Conservation (phyloP, 2,113 vertebrate genomes). For the Sprattus sprattus region DNA sequence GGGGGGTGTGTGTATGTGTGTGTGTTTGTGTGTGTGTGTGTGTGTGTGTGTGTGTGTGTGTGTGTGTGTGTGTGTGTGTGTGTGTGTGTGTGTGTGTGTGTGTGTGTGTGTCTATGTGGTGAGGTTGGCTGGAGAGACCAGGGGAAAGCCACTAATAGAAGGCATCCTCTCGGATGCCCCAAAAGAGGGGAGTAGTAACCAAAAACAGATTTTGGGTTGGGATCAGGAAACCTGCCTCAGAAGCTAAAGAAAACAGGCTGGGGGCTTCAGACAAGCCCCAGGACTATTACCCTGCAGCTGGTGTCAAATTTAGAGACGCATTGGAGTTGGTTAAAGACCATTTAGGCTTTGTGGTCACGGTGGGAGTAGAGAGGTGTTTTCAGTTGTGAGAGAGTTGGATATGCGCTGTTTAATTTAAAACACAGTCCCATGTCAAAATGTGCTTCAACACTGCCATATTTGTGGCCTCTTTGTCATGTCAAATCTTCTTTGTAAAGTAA, state of each 20-base stretch:
- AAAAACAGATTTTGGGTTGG: slow-evolving; percentile 41
- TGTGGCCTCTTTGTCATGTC: neutral
- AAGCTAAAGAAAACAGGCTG: slow-evolving; percentile 34
- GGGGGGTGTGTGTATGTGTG: neutral
- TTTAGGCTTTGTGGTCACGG: slow-evolving; percentile 27
- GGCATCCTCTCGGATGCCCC: slow-evolving; percentile 31
- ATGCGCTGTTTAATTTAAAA: neutral
- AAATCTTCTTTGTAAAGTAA: neutral
- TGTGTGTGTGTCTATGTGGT: neutral
- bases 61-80: neutral
- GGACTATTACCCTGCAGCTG: slow-evolving; percentile 17
- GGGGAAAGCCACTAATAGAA: slow-evolving; percentile 27
- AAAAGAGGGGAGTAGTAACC: slow-evolving; percentile 37
- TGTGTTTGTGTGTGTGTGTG: neutral
- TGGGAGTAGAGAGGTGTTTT: slow-evolving; percentile 11
- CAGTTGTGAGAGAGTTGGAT: neutral
- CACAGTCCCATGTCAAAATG: neutral
- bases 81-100: neutral
- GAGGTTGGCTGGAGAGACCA: neutral
- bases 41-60: neutral
- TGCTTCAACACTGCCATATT: neutral
- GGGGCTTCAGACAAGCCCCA: slow-evolving; percentile 30
- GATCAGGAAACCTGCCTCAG: slow-evolving; percentile 17
- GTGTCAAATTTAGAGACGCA: slow-evolving; percentile 38
- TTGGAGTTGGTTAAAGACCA: slow-evolving; percentile 42